Evolutionary conservation across 2,113 vertebrate species (phyloP).

Genomic region (Neotragus moschatus): DNA sequence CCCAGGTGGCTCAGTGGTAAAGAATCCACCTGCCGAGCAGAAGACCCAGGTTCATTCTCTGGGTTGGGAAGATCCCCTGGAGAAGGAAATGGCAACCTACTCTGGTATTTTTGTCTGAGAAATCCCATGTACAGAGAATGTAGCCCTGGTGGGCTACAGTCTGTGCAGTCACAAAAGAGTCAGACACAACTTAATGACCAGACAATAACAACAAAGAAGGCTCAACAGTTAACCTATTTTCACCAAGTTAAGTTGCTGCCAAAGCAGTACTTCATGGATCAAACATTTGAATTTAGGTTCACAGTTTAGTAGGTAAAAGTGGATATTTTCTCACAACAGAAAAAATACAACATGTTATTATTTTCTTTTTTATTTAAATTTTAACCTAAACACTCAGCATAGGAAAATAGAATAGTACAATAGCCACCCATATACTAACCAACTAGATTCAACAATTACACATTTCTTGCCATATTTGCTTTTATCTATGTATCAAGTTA

Average conservation of each 20-base stretch:
- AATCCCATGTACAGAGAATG: neutral
- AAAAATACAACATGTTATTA: neutral
- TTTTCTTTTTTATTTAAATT: neutral
- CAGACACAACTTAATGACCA: neutral
- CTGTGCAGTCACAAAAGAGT: neutral
- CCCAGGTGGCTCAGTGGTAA: neutral
- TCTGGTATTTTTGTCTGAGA: neutral
- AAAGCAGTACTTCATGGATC: neutral
- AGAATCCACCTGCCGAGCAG: neutral
- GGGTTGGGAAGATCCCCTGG: neutral
- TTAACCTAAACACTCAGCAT: neutral
- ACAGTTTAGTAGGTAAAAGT: neutral
- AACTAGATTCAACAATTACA: neutral
- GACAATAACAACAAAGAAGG: neutral
- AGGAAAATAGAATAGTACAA: neutral
- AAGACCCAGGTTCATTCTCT: neutral
- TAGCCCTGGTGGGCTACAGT: neutral
- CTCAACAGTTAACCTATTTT: neutral
- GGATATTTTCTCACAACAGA: neutral
- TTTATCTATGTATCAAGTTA: neutral
- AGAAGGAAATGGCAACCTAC: neutral
- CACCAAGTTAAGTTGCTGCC: neutral
- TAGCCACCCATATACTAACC: neutral
- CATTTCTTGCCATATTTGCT: neutral
- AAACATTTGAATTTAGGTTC: neutral